These are phyloP conservation scores for Pristionchus entomophagus DNA, from an alignment of 2,888 invertebrate species.

Conservation along the genomic window DNA sequence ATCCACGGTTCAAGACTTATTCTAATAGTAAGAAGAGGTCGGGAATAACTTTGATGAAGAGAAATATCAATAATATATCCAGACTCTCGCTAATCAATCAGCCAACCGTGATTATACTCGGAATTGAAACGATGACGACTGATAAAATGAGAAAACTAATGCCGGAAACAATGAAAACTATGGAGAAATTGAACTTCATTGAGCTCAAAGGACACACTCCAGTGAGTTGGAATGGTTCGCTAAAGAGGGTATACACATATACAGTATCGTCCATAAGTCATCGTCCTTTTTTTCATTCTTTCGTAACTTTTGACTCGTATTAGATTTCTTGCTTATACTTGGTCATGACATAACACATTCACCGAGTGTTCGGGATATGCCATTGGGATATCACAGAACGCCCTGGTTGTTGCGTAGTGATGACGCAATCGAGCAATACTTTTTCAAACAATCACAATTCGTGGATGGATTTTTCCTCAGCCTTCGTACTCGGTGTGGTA, in stretches of 20 bases:
- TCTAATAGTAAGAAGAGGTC: neutral
- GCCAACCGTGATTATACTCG: conserved; percentile 10
- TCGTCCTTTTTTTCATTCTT: too few species aligned
- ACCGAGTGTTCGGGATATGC: too few species aligned
- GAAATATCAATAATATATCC: neutral
- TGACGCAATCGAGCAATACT: too few species aligned
- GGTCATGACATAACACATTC: too few species aligned
- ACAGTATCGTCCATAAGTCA: too few species aligned
- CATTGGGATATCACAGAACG: too few species aligned
- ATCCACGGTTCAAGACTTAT: neutral
- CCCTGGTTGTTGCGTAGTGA: too few species aligned
- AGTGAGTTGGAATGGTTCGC: neutral
- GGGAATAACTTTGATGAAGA: neutral
- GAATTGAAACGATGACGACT: conserved; percentile 11
- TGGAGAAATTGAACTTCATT: conserved; percentile 8
- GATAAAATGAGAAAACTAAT: neutral
- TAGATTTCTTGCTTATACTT: too few species aligned
- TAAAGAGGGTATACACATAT: neutral
- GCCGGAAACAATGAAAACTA: neutral
- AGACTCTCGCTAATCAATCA: neutral
- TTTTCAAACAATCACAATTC: too few species aligned
- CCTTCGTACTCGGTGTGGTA: too few species aligned
- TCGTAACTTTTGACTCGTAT: too few species aligned
- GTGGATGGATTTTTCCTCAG: too few species aligned
- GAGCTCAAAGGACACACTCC: conserved; percentile 16